Conservation (phyloP, 2,888 invertebrate species). For the Cephus runcator region DNA sequence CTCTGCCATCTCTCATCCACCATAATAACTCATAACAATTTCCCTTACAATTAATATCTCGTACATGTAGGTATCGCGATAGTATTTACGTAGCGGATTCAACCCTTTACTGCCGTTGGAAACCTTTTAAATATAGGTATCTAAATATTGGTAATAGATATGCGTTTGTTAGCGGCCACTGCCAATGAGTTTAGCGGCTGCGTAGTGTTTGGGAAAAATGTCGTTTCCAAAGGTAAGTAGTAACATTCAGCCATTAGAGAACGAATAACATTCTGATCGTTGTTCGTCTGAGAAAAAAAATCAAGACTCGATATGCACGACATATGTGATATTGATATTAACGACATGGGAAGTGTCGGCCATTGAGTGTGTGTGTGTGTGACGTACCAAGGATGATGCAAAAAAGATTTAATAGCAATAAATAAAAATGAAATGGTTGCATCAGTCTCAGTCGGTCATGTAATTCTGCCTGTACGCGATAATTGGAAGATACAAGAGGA, state of each 20-base stretch:
- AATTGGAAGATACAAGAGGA: background rate
- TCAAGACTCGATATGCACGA: too few species aligned
- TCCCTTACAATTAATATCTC: conserved; percentile 8
- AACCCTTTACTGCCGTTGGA: background rate
- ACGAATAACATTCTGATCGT: too few species aligned
- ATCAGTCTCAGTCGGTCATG: background rate
- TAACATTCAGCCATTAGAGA: too few species aligned
- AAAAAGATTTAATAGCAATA: background rate
- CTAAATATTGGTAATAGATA: background rate
- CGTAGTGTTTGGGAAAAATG: background rate
- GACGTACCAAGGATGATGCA: background rate
- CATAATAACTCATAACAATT: conserved; percentile 51
- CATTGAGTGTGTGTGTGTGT: too few species aligned
- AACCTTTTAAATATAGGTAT: background rate
- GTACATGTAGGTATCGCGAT: conserved; percentile 1
- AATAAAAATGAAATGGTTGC: background rate
- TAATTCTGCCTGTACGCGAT: background rate
- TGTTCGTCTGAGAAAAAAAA: too few species aligned
- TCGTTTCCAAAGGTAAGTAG: background rate
- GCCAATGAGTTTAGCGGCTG: background rate
- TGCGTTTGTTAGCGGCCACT: background rate
- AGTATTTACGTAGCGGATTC: background rate
- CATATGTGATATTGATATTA: too few species aligned
- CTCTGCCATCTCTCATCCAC: conserved; percentile 43
- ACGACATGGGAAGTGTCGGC: too few species aligned